A percentile compares a stretch with the other conserved stretches of the same genome.
Evolutionary conservation across 2,888 invertebrate species (phyloP).

Genomic region (Caradrina clavipalpis): DNA sequence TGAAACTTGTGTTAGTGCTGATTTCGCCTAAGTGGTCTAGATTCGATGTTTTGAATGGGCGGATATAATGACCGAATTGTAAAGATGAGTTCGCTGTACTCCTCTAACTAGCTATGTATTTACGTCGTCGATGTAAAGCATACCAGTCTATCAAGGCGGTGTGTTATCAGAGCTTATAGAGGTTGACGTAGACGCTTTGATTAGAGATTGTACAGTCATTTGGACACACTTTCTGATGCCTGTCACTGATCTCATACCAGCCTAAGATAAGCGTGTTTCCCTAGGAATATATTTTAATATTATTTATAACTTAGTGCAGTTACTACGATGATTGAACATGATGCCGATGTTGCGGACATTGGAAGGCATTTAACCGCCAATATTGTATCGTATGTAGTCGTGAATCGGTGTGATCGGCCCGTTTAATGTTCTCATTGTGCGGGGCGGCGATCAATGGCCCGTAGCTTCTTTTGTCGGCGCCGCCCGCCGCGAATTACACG

Average conservation of each 20-base stretch:
- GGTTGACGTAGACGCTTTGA: conserved; percentile 1
- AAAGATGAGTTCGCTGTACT: neutral
- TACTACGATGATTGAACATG: neutral
- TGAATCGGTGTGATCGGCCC: conserved; percentile 53
- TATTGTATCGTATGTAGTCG: conserved; percentile 25
- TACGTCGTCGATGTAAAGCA: neutral
- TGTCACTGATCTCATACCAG: conserved; percentile 18
- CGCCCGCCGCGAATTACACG: conserved; percentile 45
- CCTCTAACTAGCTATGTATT: neutral
- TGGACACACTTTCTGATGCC: neutral
- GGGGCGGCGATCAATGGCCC: conserved; percentile 57
- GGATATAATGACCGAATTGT: neutral
- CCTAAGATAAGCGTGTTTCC: neutral
- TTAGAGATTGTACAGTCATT: conserved; percentile 2
- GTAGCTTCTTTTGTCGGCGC: conserved; percentile 52
- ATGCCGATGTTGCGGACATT: conserved; percentile 27
- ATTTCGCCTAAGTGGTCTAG: neutral
- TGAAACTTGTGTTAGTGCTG: neutral
- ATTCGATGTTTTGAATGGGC: neutral
- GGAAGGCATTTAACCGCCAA: conserved; percentile 26
- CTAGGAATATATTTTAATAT: neutral
- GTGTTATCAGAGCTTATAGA: neutral
- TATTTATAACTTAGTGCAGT: neutral
- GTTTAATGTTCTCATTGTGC: conserved; percentile 60
- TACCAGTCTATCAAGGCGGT: neutral